Percentiles rank a stretch among this genome's conserved stretches.
Conservation (phyloP, 1,140 invertebrate species). For the Ceratina calcarata region DNA sequence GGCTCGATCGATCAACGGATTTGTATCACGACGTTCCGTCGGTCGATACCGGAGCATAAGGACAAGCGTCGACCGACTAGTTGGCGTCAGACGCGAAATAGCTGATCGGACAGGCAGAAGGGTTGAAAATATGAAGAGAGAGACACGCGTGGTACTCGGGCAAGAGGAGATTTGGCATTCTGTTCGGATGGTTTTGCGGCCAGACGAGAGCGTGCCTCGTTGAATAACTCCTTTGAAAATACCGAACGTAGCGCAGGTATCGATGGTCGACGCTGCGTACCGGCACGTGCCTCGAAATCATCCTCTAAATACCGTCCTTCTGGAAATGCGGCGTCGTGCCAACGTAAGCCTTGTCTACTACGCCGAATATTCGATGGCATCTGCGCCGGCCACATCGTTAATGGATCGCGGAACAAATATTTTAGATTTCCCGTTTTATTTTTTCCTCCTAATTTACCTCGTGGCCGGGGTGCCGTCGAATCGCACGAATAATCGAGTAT, state of each 20-base stretch:
- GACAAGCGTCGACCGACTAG: no score
- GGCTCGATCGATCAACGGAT: no score
- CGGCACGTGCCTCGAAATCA: constrained; percentile 65
- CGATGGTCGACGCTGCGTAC: constrained; percentile 52
- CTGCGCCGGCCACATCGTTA: constrained; percentile 14
- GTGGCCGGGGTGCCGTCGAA: no score
- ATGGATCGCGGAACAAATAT: constrained; percentile 38
- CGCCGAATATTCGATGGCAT: constrained; percentile 39
- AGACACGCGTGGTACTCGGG: neutral
- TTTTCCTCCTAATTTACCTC: neutral
- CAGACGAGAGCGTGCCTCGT: constrained; percentile 57
- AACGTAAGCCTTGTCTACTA: constrained; percentile 3
- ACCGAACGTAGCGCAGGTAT: constrained; percentile 55
- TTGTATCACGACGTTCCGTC: no score
- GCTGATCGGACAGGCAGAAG: neutral
- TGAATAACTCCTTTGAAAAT: constrained; percentile 69
- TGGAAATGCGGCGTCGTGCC: constrained; percentile 43
- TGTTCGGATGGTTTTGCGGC: constrained; percentile 55
- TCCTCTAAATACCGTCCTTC: constrained; percentile 64
- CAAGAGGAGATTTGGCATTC: constrained; percentile 55
- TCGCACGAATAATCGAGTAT: no score
- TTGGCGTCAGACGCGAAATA: no score
- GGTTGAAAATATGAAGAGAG: neutral
- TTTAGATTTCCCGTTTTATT: constrained; percentile 16
- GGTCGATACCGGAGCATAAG: no score